Evolutionary conservation across 2,113 vertebrate genomes (phyloP).

Genomic region (Lepidothrix coronata): DNA sequence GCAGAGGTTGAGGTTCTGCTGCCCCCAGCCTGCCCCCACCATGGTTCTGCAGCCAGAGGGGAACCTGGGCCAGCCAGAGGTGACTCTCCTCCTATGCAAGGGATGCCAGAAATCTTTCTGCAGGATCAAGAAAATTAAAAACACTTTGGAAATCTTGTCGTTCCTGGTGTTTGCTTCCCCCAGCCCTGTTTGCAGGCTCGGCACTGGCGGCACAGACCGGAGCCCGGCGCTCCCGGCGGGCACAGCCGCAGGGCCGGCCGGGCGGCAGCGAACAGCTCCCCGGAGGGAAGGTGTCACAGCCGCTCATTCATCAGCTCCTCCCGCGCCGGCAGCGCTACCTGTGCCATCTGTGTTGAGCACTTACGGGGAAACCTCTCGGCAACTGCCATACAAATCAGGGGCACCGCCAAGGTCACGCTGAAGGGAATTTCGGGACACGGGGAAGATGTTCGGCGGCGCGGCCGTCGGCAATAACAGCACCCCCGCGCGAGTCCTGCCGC

Average conservation of each 20-base stretch:
- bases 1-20: background rate
- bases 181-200: background rate
- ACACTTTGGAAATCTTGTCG: accelerated
- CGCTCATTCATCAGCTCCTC: constrained; percentile 72
- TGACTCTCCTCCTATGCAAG: accelerated
- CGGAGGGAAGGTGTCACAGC: constrained; percentile 74
- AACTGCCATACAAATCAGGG: constrained; percentile 92
- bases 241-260: background rate
- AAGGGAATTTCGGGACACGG: constrained; percentile 79
- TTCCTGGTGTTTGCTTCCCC: background rate
- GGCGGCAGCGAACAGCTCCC: constrained; percentile 36
- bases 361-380: constrained; percentile 80
- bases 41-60: background rate
- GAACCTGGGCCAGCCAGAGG: background rate
- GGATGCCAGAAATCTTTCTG: background rate
- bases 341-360: constrained; percentile 87
- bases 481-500: constrained; percentile 75
- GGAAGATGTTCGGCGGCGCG: constrained; percentile 81
- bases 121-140: accelerated
- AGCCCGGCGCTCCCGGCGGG: background rate
- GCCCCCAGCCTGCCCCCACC: accelerated
- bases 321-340: constrained; percentile 74
- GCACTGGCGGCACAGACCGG: accelerated
- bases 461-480: constrained; percentile 72
- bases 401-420: constrained; percentile 80